Evolutionary conservation across 2,113 vertebrate species (phyloP).

Genomic region (Motacilla alba): DNA sequence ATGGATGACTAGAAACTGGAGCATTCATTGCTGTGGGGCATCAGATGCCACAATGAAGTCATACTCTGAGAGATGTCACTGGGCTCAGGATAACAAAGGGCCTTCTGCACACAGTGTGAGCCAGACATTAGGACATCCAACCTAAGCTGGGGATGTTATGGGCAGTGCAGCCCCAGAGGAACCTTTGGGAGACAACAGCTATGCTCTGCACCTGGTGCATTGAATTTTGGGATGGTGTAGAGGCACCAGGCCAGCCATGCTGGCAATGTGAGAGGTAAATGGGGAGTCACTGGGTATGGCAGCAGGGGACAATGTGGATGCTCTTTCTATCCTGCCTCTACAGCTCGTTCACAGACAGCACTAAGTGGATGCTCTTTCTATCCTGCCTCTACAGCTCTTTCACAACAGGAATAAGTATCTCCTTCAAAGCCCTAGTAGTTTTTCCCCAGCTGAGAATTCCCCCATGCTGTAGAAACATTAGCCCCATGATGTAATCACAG

Average conservation of each 20-base stretch:
- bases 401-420: neutral
- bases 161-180: neutral
- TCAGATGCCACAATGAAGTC: conserved; percentile 37
- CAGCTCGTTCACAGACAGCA: neutral
- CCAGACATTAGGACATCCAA: neutral
- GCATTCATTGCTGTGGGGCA: conserved; percentile 18
- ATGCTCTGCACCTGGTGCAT: neutral
- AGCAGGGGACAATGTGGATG: neutral
- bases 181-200: neutral
- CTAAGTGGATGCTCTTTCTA: neutral
- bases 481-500: neutral
- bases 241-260: neutral
- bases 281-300: neutral
- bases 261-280: neutral
- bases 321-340: neutral
- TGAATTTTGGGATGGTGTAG: neutral
- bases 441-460: neutral
- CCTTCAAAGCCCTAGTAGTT: neutral
- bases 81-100: neutral
- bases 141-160: accelerated
- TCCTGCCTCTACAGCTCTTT: neutral
- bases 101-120: neutral
- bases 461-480: neutral
- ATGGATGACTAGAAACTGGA: neutral
- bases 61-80: neutral